Base-by-base conservation (phyloP, 2,888 invertebrate species). In the Frankliniella fusca region DNA sequence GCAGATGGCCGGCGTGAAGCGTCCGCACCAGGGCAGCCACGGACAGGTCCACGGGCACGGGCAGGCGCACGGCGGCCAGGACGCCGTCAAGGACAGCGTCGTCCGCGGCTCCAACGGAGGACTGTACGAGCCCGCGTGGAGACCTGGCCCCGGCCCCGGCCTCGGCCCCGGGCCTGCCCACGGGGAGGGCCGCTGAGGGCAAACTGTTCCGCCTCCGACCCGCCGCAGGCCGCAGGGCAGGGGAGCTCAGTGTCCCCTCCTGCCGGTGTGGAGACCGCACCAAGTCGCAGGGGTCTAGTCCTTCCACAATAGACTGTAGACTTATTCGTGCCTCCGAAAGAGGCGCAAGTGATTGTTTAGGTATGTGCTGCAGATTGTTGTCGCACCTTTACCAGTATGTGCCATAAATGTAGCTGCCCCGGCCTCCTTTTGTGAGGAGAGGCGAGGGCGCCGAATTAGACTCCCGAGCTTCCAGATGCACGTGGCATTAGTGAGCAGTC, bases 1-100 rank as follows among this genome's bases (percentile, higher is more conserved):
- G 2, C 70, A 76, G 70, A 76, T 76, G 23, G 70, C 70, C 27
- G 70, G 70, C 70, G 70, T 76, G 11, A 76, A 76, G 27, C 70
- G 70, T 10, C 70, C 70, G 3, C 70, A 76, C 70, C 70, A 76
- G 70, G 27, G 70, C 70, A 76, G 12, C 27, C 70, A 76, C 70
- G 70, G 70, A 0, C 70, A 76, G 27, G 27, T 8, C 70, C 70
- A 76, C 70, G 70, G 70, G 10, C 70, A 76, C 70, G 70, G 70
- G 10, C 70, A 76, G 23, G 27, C 23, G 8, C 70, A 70, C 70
- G 70, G 23, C 70, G 12, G 70, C 70, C 70, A 76, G 70, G 70
- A 76, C 70, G 70, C 70, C 23, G 27, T 10, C 27, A 76, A 76
- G 70, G 70, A 76, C 70, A 76, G 12, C 70, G 12, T 38, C 38